Percentiles rank a stretch among this genome's conserved stretches.
Conservation (phyloP, 2,113 vertebrate species). For the Aphyosemion australe region DNA sequence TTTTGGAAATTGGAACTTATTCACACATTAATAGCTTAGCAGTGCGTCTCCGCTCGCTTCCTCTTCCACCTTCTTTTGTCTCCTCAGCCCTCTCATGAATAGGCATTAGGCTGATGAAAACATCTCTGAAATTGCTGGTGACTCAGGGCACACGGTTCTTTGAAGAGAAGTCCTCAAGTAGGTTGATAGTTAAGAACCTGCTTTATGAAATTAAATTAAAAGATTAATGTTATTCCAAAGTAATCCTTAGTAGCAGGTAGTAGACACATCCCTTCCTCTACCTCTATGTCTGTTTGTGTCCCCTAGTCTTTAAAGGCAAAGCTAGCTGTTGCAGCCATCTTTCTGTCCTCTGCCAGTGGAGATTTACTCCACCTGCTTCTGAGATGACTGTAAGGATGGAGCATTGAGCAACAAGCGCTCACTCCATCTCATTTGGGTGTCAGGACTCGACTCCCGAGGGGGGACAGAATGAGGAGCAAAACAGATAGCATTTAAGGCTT, state of each 20-base stretch:
- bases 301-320: slow-evolving; percentile 39
- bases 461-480: slow-evolving; percentile 69
- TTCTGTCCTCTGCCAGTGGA: slow-evolving; percentile 64
- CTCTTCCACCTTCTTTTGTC: slow-evolving; percentile 23
- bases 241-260: slow-evolving; percentile 34
- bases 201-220: slow-evolving; percentile 41
- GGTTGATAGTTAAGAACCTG: slow-evolving; percentile 17
- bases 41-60: slow-evolving; percentile 31
- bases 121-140: slow-evolving; percentile 22
- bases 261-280: slow-evolving; percentile 17
- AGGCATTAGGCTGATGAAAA: slow-evolving; percentile 48
- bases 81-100: slow-evolving; percentile 31
- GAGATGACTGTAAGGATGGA: slow-evolving; percentile 61
- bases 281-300: slow-evolving; percentile 30
- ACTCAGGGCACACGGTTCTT: slow-evolving; percentile 10
- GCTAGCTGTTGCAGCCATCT: slow-evolving; percentile 42
- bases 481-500: slow-evolving; percentile 86
- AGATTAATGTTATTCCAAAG: slow-evolving; percentile 35
- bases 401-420: slow-evolving; percentile 49
- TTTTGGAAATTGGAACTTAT: slow-evolving; percentile 81
- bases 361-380: slow-evolving; percentile 68
- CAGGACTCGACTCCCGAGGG: slow-evolving; percentile 72
- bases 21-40: slow-evolving; percentile 72
- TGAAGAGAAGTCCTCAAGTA: slow-evolving; percentile 16
- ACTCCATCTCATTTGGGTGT: slow-evolving; percentile 77